Evolutionary conservation across 2,113 vertebrate genomes (phyloP).

Genomic region (Ptilonorhynchus violaceus): DNA sequence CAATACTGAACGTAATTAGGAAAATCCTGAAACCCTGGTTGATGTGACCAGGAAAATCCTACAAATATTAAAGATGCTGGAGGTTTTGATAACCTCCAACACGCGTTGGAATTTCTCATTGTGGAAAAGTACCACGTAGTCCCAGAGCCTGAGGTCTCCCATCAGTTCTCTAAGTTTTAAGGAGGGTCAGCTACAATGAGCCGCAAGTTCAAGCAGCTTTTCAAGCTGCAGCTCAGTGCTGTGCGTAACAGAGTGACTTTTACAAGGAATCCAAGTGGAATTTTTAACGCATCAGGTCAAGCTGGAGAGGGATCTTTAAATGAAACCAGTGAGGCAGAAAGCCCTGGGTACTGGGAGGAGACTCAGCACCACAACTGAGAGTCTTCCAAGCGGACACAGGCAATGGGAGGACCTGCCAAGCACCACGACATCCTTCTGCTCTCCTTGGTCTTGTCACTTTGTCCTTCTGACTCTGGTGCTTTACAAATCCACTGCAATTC

Average conservation of each 20-base stretch:
- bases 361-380: neutral
- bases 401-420: neutral
- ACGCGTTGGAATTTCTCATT: neutral
- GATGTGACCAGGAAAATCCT: neutral
- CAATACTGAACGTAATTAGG: neutral
- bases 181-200: neutral
- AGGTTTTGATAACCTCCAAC: neutral
- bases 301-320: neutral
- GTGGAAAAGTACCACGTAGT: rapidly evolving
- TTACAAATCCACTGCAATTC: neutral
- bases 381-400: neutral
- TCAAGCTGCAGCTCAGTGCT: neutral
- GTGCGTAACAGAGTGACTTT: neutral
- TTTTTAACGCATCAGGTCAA: neutral
- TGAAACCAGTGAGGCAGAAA: neutral
- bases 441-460: neutral
- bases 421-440: neutral
- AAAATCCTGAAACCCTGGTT: neutral
- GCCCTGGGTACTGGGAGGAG: neutral
- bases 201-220: neutral
- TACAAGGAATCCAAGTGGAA: neutral
- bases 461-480: neutral
- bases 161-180: neutral
- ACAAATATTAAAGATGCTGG: neutral
- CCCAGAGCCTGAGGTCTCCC: neutral